Conservation (phyloP, 2,888 invertebrate genomes). For the Drosophila bunnanda region DNA sequence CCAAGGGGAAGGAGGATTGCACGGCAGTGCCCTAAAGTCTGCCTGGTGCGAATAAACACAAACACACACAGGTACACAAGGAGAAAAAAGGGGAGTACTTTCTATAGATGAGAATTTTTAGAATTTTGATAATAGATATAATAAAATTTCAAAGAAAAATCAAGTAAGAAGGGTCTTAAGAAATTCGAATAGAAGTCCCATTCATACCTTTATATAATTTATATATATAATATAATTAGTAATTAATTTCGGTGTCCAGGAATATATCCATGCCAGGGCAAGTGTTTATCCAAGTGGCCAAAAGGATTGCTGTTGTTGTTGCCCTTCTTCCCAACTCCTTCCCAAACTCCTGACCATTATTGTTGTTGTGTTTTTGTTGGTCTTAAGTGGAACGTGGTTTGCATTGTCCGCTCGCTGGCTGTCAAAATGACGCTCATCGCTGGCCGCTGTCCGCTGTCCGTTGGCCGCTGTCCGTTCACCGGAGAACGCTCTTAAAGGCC, state of each 20-base stretch:
- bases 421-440: constrained; percentile 82
- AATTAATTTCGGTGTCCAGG: constrained; percentile 12
- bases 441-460: constrained; percentile 30
- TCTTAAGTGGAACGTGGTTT: constrained; percentile 80
- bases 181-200: background rate
- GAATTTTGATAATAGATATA: background rate
- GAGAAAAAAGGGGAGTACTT: background rate
- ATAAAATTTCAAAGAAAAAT: background rate
- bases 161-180: background rate
- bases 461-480: constrained; percentile 18
- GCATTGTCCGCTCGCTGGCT: constrained; percentile 77
- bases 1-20: constrained; percentile 54
- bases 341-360: constrained; percentile 1
- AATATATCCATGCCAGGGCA: constrained; percentile 51
- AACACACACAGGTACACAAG: constrained; percentile 25
- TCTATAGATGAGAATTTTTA: too few species aligned
- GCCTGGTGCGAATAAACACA: constrained; percentile 60
- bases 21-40: constrained; percentile 77
- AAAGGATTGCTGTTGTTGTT: constrained; percentile 61
- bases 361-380: constrained; percentile 48
- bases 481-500: constrained; percentile 34
- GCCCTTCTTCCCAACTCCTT: constrained; percentile 6
- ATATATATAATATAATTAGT: too few species aligned
- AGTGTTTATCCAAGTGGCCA: constrained; percentile 80
- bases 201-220: background rate